Evolutionary conservation across 2,888 invertebrate species (phyloP), one percentile per base, ranked within the genome.

Genomic region (Diogma glabrata): DNA sequence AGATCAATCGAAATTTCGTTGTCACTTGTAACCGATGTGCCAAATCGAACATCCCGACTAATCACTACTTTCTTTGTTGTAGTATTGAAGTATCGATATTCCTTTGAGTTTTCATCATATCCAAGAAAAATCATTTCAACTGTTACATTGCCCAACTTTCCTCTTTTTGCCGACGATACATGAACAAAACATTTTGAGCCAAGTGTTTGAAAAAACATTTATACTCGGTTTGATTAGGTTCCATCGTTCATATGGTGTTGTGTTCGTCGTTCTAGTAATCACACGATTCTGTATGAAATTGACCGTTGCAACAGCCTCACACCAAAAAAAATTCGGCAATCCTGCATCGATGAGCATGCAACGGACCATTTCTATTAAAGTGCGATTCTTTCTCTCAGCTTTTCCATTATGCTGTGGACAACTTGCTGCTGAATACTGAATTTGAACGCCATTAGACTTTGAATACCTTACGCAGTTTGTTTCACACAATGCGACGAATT

Each of bases 261-360:
- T 6, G 17, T 50, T 19, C 43, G 5, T 7, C 20, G 12, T 19
- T 14, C 20, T 8, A 6, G 9, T n/a, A 9, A n/a, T 14, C n/a
- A 17, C 16, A 16, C 55, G 50, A 40, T 62, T 61, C 47, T n/a
- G n/a, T n/a, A n/a, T n/a, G n/a, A 26, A 26, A 26, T 26, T 26
- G 7, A 10, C 28, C 28, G 28, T 26, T 26, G 28, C 49, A 1
- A 58, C 55, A n/a, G 61, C 28, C 28, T 28, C 28, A 28, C 28
- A 9, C 28, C 28, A 28, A 28, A 2, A 28, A 28, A 9, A 10
- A 2, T 28, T 28, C 12, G 3, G 28, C 12, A 28, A 28, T 12
- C n/a, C n/a, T n/a, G n/a, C n/a, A n/a, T n/a, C n/a, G n/a, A n/a
- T n/a, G n/a, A n/a, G n/a, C n/a, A n/a, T n/a, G n/a, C n/a, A n/a